A percentile compares a stretch with the other conserved stretches of the same genome.
phyloP scores from a whole-genome alignment of 1,140 invertebrate species.

The Drosophila bipectinata region DNA sequence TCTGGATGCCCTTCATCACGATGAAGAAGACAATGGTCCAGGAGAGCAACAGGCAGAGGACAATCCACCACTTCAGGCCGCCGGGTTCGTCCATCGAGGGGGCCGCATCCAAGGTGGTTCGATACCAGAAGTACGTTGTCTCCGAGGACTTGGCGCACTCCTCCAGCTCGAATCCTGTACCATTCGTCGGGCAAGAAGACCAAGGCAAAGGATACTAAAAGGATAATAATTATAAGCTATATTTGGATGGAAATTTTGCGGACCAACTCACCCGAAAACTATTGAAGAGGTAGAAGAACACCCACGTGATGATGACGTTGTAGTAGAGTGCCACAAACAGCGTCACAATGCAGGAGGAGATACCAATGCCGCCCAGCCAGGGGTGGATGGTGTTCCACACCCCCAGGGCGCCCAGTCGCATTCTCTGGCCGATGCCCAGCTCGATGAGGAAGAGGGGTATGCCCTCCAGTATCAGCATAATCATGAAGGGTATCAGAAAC shows the following conservation, averaged over 20 bases:
- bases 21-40: slow-evolving; percentile 98
- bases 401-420: slow-evolving; percentile 94
- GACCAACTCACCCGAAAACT: slow-evolving; percentile 90
- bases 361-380: slow-evolving; percentile 95
- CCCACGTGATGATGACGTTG: slow-evolving; percentile 99
- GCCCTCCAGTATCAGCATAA: slow-evolving; percentile 96
- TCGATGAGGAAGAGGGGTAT: slow-evolving; percentile 97
- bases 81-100: slow-evolving; percentile 93
- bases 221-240: neutral
- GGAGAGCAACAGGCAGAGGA: slow-evolving; percentile 94
- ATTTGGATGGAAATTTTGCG: too few species aligned
- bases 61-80: slow-evolving; percentile 97
- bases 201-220: slow-evolving; percentile 91
- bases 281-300: slow-evolving; percentile 97
- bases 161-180: slow-evolving; percentile 86
- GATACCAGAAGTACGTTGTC: slow-evolving; percentile 95
- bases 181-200: slow-evolving; percentile 92
- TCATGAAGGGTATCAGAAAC: slow-evolving; percentile 97
- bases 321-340: slow-evolving; percentile 97
- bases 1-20: slow-evolving; percentile 99
- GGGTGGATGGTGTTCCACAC: slow-evolving; percentile 98
- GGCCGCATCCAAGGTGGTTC: slow-evolving; percentile 92
- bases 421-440: slow-evolving; percentile 95
- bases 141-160: slow-evolving; percentile 93
- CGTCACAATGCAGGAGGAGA: slow-evolving; percentile 95